Evolutionary conservation across 2,888 invertebrate species (phyloP).

Genomic region (Leucania comma): DNA sequence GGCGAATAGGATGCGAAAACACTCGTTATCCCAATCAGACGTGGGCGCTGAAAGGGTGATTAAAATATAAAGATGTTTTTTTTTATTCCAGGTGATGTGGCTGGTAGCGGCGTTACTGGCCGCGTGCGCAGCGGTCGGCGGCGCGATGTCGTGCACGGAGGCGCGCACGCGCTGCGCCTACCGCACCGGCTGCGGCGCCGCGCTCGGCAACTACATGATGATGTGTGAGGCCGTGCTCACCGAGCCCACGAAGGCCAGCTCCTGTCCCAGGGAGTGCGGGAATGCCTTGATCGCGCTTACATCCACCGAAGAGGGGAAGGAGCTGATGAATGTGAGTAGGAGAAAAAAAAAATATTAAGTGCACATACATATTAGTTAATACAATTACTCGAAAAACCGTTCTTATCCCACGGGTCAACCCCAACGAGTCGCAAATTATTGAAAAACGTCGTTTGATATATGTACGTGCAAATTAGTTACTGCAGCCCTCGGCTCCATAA

Average conservation of each 20-base stretch:
- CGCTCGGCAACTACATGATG: constrained; percentile 94
- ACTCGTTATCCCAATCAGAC: too few relatives aligned
- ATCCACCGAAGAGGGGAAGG: constrained; percentile 94
- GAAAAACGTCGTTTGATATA: too few relatives aligned
- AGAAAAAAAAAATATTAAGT: background rate
- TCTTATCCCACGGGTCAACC: too few relatives aligned
- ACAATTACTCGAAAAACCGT: too few relatives aligned
- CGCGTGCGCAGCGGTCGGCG: constrained; percentile 74
- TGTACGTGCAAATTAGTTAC: too few relatives aligned
- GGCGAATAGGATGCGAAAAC: too few relatives aligned
- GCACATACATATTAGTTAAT: too few relatives aligned
- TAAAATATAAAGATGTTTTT: background rate
- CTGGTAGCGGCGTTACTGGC: constrained; percentile 77
- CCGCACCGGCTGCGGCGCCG: constrained; percentile 94
- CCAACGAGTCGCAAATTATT: too few relatives aligned
- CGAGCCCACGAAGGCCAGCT: constrained; percentile 82
- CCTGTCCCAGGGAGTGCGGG: constrained; percentile 94
- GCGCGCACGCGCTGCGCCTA: constrained; percentile 94
- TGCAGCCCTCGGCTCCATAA: too few relatives aligned
- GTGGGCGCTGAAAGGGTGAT: too few relatives aligned
- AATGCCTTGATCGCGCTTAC: constrained; percentile 95
- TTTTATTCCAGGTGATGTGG: constrained; percentile 82
- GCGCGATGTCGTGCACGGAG: constrained; percentile 90
- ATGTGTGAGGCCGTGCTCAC: constrained; percentile 93
- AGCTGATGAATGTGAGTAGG: constrained; percentile 93